phyloP scores from a whole-genome alignment of 2,113 vertebrate genomes.

The Desmodus rotundus region DNA sequence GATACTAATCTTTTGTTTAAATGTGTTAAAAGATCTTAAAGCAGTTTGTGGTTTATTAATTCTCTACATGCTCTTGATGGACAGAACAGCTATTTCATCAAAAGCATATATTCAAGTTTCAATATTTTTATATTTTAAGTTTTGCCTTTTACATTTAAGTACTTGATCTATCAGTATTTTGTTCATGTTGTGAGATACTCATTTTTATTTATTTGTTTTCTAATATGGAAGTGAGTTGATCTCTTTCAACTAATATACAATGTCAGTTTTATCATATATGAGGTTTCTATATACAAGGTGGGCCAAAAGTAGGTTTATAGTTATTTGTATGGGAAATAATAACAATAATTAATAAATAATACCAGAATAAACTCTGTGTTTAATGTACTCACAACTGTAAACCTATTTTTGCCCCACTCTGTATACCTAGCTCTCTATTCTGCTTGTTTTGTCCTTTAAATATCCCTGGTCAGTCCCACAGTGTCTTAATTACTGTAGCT shows the following conservation, averaged over 20 bases:
- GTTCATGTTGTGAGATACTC: background rate
- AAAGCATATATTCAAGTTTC: background rate
- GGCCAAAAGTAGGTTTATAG: no score
- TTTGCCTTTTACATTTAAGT: background rate
- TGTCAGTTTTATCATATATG: background rate
- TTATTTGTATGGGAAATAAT: no score
- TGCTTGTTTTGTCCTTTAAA: background rate
- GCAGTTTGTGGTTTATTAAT: background rate
- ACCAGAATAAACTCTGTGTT: no score
- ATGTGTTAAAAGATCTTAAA: background rate
- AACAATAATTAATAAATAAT: no score
- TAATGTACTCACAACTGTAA: no score
- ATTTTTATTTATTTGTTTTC: slow-evolving; percentile 8
- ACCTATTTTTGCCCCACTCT: no score
- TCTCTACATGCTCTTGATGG: background rate
- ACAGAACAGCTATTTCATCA: background rate
- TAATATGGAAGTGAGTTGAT: background rate
- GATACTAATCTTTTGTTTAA: background rate
- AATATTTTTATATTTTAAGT: background rate
- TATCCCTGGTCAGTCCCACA: background rate
- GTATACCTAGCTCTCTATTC: background rate
- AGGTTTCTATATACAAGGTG: background rate
- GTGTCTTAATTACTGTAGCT: background rate
- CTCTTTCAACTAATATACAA: background rate
- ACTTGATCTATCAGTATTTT: background rate